Evolutionary conservation across 2,113 vertebrate genomes (phyloP), one percentile per base, ranked within the genome.

Genomic region (Tetraodon nigroviridis): DNA sequence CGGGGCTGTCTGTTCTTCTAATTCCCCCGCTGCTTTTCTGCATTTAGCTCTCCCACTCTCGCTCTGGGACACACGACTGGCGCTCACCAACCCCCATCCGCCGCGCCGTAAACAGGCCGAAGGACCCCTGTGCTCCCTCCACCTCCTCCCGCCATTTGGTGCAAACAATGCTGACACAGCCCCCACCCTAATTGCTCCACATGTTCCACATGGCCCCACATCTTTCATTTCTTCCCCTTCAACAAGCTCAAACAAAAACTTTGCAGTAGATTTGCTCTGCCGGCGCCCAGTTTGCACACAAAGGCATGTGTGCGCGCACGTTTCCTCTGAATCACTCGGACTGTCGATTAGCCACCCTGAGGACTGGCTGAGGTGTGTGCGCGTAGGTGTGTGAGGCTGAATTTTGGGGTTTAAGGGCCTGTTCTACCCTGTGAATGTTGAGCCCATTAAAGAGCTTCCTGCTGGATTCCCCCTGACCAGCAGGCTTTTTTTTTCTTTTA

Each of bases 91-190:
- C 79, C 79, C 78, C 83, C 84, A 81, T 61, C 71, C 57, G 42
- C 68, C 73, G 67, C 67, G 58, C 76, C 65, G 71, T 83, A n/a
- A 84, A 85, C 6, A 75, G 82, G 75, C 79, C 45, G 57, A 69
- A 76, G 70, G 44, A 61, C 70, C 65, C 65, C 61, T 51, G 64
- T 48, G 58, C 64, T 75, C 75, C 64, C 62, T 76, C 78, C 79
- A 74, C 74, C 73, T 79, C 75, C 76, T 75, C 53, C 54, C 71
- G 80, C 81, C 85, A 85, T 87, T 88, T 81, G 82, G 74, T 63
- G 77, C 77, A 88, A 87, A 88, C 85, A 85, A 85, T 85, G 81
- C 86, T 79, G 81, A 87, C 80, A 78, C 72, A 86, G 80, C 83
- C 80, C 80, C 83, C 80, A 56, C 74, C 57, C 71, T 82, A 83